Base-by-base conservation (phyloP, 1,140 invertebrate genomes). In the Hycleus phaleratus region DNA sequence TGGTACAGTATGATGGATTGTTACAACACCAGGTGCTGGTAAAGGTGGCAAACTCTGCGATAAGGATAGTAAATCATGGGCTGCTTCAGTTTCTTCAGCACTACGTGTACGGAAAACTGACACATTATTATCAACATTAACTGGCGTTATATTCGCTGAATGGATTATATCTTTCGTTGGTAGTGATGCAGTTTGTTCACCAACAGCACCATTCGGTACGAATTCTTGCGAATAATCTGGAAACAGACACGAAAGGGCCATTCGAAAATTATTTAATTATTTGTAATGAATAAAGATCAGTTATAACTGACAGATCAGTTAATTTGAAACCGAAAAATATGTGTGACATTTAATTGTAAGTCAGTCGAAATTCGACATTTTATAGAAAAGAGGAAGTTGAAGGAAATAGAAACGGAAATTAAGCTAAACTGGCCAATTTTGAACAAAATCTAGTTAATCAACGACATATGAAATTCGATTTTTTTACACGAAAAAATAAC, bases 1-100 rank as follows among this genome's bases (percentile, higher is more conserved):
- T 8, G 66, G 61, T 49, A 72, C 64, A 43, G 61, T 65, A 26
- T 78, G 74, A 60, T 78, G 76, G 26, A 81, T 80, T 51, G 79
- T 79, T 11, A 82, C 78, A 0, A 84, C 80, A 45, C 81, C 80
- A 0, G 85, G 85, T 0, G 83, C 82, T 26, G 84, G 83, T 8
- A 90, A 73, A 0, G 87, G 87, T 0, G 88, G 88, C 52, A 90
- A 67, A 40, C 88, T 88, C 53, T 89, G 82, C 2, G 88, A 89
- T 8, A 92, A 75, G 56, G 90, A 90, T 10, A 92, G 74, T n/a
- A 92, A 76, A 68, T 91, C 89, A 66, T 91, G 89, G 1, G 90
- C 90, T 3, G 88, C 89, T 74, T 90, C 88, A 1, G 87, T 90
- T 69, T 92, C 90, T 63, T 88, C 88, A 1, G 84, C 80, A 46